phyloP scores from a whole-genome alignment of 2,797 vertebrate genomes.

The Alfaro cultratus region DNA sequence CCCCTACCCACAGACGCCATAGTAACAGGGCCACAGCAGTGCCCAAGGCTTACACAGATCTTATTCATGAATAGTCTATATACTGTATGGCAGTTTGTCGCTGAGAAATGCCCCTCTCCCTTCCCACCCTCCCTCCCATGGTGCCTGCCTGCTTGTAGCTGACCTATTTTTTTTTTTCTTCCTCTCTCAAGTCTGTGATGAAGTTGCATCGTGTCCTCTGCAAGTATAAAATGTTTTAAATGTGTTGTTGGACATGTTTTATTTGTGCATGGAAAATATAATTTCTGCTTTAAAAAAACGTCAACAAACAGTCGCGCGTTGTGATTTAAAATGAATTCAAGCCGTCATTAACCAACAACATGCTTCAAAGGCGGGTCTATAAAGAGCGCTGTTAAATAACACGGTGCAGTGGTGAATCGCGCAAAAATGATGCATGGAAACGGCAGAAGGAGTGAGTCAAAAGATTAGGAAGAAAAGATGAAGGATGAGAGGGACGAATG shows the following conservation, averaged over 20 bases:
- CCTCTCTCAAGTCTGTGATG: constrained; percentile 59
- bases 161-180: constrained; percentile 60
- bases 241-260: background rate
- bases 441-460: constrained; percentile 17
- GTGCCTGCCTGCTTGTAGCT: constrained; percentile 68
- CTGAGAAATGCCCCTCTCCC: constrained; percentile 65
- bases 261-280: background rate
- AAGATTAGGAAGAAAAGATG: constrained; percentile 37
- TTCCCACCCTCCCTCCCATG: constrained; percentile 44
- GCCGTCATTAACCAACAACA: background rate
- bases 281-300: background rate
- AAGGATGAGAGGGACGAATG: constrained; percentile 41
- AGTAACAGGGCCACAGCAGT: constrained; percentile 76
- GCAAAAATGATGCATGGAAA: constrained; percentile 31
- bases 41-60: constrained; percentile 78
- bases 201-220: constrained; percentile 38
- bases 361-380: background rate
- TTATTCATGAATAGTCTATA: constrained; percentile 80
- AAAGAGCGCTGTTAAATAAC: background rate
- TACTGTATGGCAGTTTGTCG: constrained; percentile 79
- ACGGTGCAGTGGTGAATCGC: background rate
- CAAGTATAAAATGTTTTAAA: constrained; percentile 17
- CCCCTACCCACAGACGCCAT: constrained; percentile 68
- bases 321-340: constrained; percentile 12
- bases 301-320: background rate